A percentile compares a stretch with the other conserved stretches of the same genome.
Conservation (phyloP, 2,888 invertebrate species). For the Ophioninae sp. region DNA sequence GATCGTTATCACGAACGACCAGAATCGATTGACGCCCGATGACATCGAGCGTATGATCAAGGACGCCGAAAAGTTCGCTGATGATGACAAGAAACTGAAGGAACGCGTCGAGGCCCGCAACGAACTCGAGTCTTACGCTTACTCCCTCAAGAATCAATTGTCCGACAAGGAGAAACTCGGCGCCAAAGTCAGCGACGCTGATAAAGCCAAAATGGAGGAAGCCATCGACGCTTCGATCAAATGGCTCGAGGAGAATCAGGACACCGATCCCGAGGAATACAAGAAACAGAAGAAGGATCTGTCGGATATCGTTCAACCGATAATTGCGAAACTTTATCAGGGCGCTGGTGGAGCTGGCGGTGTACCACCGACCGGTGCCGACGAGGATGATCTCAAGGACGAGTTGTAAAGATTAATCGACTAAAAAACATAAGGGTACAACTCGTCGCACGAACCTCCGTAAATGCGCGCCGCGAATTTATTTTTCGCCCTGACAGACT, state of each 20-base stretch:
- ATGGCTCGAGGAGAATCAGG: constrained; percentile 98
- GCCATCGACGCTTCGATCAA: constrained; percentile 98
- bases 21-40: constrained; percentile 97
- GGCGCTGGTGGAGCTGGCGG: constrained; percentile 88
- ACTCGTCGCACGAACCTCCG: background rate
- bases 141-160: constrained; percentile 98
- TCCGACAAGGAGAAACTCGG: constrained; percentile 98
- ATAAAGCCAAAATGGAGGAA: constrained; percentile 96
- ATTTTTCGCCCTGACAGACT: constrained; percentile 49
- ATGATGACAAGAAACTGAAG: constrained; percentile 98
- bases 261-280: constrained; percentile 95
- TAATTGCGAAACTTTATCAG: constrained; percentile 97
- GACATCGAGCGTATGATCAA: constrained; percentile 99
- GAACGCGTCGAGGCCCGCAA: constrained; percentile 98
- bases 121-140: constrained; percentile 98
- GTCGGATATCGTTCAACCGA: constrained; percentile 97
- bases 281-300: constrained; percentile 97
- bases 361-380: constrained; percentile 87
- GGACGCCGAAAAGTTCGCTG: constrained; percentile 99
- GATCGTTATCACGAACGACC: constrained; percentile 99
- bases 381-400: constrained; percentile 90
- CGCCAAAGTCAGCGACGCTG: constrained; percentile 92
- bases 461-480: constrained; percentile 25
- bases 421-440: background rate
- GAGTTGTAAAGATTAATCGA: constrained; percentile 86